Evolutionary conservation across 2,888 invertebrate genomes (phyloP).

Genomic region (Lasioglossum zephyrum): DNA sequence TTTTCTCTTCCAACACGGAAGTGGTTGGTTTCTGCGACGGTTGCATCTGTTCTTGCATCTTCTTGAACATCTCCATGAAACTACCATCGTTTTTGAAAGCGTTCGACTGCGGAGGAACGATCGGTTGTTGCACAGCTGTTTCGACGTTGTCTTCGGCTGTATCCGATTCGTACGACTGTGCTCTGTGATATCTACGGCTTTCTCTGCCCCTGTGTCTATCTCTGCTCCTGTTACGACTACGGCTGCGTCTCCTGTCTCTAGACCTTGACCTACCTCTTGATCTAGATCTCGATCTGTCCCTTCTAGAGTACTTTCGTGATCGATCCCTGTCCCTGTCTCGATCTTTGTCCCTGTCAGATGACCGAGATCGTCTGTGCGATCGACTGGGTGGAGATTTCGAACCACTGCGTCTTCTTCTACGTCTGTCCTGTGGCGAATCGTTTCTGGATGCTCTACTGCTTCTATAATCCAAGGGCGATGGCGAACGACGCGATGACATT

Average conservation of each 20-base stretch:
- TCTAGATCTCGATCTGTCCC: conserved; percentile 70
- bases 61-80: conserved; percentile 96
- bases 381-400: conserved; percentile 76
- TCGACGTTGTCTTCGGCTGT: conserved; percentile 71
- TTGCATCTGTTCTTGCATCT: conserved; percentile 89
- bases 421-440: conserved; percentile 78
- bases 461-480: conserved; percentile 73
- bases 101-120: conserved; percentile 85
- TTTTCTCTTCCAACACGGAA: conserved; percentile 82
- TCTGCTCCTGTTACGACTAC: conserved; percentile 78
- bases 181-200: conserved; percentile 74
- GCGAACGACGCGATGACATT: conserved; percentile 72
- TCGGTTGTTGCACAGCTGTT: conserved; percentile 48
- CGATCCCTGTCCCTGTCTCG: conserved; percentile 72
- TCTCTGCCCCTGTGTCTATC: conserved; percentile 76
- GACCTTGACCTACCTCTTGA: conserved; percentile 77
- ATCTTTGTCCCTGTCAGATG: conserved; percentile 69
- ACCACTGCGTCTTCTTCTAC: conserved; percentile 77
- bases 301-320: conserved; percentile 67
- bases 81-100: conserved; percentile 95
- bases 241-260: conserved; percentile 78
- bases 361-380: conserved; percentile 73
- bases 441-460: conserved; percentile 73
- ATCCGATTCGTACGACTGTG: conserved; percentile 79
- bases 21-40: conserved; percentile 82